Percentiles rank a stretch among this genome's conserved stretches.
These are phyloP conservation scores for Cosmorhoe ocellata DNA, from an alignment of 2,888 invertebrate species.

Conservation along the genomic window DNA sequence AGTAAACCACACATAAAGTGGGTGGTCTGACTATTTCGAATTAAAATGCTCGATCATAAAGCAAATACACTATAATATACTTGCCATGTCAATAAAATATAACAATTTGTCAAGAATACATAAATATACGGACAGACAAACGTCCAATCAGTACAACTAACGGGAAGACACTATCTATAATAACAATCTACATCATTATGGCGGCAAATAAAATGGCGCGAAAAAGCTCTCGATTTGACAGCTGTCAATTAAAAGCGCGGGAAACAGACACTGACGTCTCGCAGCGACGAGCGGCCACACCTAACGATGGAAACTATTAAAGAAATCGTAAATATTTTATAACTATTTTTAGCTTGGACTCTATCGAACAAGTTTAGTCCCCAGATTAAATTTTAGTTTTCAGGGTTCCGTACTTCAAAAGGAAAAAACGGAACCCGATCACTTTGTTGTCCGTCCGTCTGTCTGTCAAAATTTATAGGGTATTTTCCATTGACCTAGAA, in stretches of 20 bases:
- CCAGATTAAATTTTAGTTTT: no score
- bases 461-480: no score
- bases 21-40: conserved; percentile 16
- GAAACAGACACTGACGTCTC: conserved; percentile 50
- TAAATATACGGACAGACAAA: conserved; percentile 35
- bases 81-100: conserved; percentile 16
- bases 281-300: conserved; percentile 53
- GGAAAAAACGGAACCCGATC: no score
- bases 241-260: conserved; percentile 74
- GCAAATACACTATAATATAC: conserved; percentile 5
- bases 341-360: neutral
- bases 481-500: no score
- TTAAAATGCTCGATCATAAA: conserved; percentile 18
- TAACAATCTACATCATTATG: conserved; percentile 65
- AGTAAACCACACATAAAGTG: conserved; percentile 15
- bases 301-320: conserved; percentile 36
- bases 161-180: conserved; percentile 56
- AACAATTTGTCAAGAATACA: conserved; percentile 30
- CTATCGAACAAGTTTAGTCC: no score
- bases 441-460: no score
- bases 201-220: conserved; percentile 64
- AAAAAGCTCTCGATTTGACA: conserved; percentile 69
- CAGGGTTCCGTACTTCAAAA: no score
- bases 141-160: conserved; percentile 41
- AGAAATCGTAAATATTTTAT: conserved; percentile 7